A percentile compares a stretch with the other conserved stretches of the same genome.
These are phyloP conservation scores for Apostichopus californicus DNA, from an alignment of 35 echinoderm and acorn worm genomes.

Conservation along the genomic window DNA sequence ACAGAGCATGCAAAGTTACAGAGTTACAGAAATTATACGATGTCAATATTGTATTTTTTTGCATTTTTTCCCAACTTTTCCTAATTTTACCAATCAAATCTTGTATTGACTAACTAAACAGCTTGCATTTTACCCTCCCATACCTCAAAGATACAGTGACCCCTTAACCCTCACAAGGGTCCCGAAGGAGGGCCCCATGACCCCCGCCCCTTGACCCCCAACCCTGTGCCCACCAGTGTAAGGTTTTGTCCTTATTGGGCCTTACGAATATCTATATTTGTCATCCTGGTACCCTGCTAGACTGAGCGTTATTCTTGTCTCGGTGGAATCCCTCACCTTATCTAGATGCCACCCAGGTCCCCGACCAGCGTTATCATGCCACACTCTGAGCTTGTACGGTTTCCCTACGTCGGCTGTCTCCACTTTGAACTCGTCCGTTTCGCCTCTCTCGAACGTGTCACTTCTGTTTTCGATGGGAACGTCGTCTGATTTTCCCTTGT, in stretches of 20 bases:
- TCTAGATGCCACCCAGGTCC: conserved; percentile 93
- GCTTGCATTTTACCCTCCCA: no score
- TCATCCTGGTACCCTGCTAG: conserved; percentile 59
- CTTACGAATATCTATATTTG: conserved; percentile 77
- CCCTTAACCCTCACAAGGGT: no score
- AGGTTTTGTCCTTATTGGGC: neutral
- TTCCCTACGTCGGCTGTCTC: conserved; percentile 89
- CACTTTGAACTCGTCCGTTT: conserved; percentile 88
- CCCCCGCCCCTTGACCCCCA: neutral
- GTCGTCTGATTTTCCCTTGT: conserved; percentile 95
- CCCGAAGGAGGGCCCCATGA: no score
- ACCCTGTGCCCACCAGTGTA: neutral
- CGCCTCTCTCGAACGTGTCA: conserved; percentile 86
- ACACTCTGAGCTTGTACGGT: conserved; percentile 92
- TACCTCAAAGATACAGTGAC: no score
- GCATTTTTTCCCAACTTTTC: no score
- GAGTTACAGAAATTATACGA: no score
- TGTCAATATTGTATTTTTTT: no score
- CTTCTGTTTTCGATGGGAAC: conserved; percentile 82
- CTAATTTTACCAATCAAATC: no score
- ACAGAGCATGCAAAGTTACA: no score
- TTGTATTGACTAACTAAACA: no score
- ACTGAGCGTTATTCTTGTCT: neutral
- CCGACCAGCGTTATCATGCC: conserved; percentile 91
- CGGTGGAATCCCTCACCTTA: conserved; percentile 65